phyloP scores from a whole-genome alignment of 2,797 vertebrate species.

The Sebastes dallii region DNA sequence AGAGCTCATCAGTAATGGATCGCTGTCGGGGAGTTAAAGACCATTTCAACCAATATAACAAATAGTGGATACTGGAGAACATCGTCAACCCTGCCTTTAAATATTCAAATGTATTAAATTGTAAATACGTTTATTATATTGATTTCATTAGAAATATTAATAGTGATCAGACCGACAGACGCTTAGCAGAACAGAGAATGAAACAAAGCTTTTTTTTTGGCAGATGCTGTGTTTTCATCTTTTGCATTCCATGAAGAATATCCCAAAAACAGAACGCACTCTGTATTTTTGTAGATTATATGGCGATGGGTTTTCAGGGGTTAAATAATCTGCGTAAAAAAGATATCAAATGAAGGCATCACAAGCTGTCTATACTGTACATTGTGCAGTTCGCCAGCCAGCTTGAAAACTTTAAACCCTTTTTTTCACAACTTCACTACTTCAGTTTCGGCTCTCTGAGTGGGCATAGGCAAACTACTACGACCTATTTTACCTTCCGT shows the following conservation, averaged over 20 bases:
- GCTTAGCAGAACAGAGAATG: no score
- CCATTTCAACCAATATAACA: no score
- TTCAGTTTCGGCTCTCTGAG: background rate
- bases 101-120: background rate
- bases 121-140: background rate
- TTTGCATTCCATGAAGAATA: background rate
- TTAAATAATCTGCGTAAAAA: background rate
- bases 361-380: background rate
- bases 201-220: background rate
- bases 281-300: background rate
- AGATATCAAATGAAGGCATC: background rate
- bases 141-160: no score
- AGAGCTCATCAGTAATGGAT: no score
- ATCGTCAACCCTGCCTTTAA: background rate
- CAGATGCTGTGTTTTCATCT: background rate
- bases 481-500: background rate
- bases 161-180: no score
- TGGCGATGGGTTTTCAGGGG: background rate
- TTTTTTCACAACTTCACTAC: background rate
- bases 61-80: no score
- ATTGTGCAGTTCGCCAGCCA: background rate
- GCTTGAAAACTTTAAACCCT: background rate
- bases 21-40: no score
- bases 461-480: background rate
- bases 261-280: background rate